Evolutionary conservation across 2,797 vertebrate species (phyloP), one percentile per base, ranked within the genome.

Genomic region (Salarias fasciatus): DNA sequence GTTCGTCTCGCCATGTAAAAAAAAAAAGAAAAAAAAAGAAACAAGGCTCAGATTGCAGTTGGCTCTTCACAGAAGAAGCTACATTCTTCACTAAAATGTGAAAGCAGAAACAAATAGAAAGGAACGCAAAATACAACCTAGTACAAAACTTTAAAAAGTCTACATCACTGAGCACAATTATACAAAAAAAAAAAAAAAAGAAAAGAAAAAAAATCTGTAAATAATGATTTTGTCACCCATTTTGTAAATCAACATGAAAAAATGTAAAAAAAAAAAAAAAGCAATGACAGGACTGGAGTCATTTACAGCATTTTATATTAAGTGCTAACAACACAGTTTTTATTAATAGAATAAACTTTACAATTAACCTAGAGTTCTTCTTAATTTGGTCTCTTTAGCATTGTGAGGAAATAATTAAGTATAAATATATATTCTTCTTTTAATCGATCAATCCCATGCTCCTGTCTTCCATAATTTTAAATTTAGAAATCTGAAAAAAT

Each of bases 1-100:
- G 61, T 33, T 72, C 61, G 77, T 71, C 70, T 79, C 58, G 86
- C 82, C 78, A 38, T 64, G 36, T 81, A 86, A 83, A 86, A 88
- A 30, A 45, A 45, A 44, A 44, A n/a, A n/a, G n/a, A n/a, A n/a
- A n/a, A n/a, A 41, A 42, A 12, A 15, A 42, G 2, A 42, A 88
- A n/a, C n/a, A n/a, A 72, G 86, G 86, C 89, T 90, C 86, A 89
- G 86, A 89, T 81, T 90, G 85, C 83, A 90, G 86, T 66, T 50
- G 62, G 75, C 77, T 94, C 92, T 94, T 94, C 92, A 93, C 80
- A 92, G 93, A 94, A 94, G 93, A 93, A 62, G 85, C 84, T 65
- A 80, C 79, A 75, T 83, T 83, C 74, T 92, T 91, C 92, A 94
- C 93, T 78, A 92, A 91, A 93, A 93, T 91, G 92, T 93, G 92